These are phyloP conservation scores for Odontamblyopus lacepedii DNA, from an alignment of 2,797 vertebrate species.

Conservation along the genomic window DNA sequence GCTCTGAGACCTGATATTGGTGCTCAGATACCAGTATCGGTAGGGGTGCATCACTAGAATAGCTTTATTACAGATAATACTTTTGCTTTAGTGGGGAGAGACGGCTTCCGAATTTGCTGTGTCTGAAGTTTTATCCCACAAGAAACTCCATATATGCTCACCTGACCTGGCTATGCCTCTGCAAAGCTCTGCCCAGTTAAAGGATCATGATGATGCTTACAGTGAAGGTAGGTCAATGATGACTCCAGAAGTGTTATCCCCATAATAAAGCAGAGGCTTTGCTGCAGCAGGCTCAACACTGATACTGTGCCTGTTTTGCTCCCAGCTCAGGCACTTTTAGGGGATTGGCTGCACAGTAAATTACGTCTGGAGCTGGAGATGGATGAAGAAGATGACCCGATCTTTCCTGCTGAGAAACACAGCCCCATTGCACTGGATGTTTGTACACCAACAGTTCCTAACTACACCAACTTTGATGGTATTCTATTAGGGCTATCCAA, in stretches of 20 bases:
- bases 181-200: constrained; percentile 76
- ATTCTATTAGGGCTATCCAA: constrained; percentile 33
- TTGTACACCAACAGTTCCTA: constrained; percentile 35
- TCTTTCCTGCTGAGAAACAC: constrained; percentile 31
- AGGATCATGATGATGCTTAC: constrained; percentile 81
- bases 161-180: constrained; percentile 58
- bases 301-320: constrained; percentile 18
- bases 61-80: not conserved
- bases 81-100: constrained; percentile 76
- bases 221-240: constrained; percentile 81
- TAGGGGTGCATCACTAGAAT: not conserved
- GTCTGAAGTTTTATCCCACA: constrained; percentile 76
- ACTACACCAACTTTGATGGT: constrained; percentile 87
- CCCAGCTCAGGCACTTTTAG: constrained; percentile 86
- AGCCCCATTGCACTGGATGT: constrained; percentile 35
- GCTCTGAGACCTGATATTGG: too few relatives aligned
- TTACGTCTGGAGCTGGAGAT: constrained; percentile 78
- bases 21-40: too few relatives aligned
- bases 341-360: constrained; percentile 86
- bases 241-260: constrained; percentile 19
- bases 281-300: constrained; percentile 9
- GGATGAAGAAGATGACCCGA: constrained; percentile 60
- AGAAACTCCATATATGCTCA: constrained; percentile 45
- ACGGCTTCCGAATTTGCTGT: constrained; percentile 80
- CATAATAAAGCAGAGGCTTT: constrained; percentile 10